These are phyloP conservation scores for Botrylloides violaceus DNA, from an alignment of 23 tunicate species.

Conservation along the genomic window DNA sequence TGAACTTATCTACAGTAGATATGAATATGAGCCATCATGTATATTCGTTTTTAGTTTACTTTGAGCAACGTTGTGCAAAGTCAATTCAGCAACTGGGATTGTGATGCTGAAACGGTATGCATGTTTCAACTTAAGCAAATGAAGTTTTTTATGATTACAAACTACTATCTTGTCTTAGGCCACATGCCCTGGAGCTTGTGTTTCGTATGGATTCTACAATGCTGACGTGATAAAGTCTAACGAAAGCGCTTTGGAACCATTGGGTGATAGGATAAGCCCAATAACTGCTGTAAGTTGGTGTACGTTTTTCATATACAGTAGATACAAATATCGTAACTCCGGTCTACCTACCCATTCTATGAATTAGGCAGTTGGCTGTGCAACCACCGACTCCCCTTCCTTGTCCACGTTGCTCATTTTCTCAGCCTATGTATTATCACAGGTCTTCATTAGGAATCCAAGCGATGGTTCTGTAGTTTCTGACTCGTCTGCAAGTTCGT, in stretches of 20 bases:
- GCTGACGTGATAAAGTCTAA: conserved; percentile 1
- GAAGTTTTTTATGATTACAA: not conserved
- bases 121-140: not conserved
- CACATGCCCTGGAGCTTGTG: conserved; percentile 15
- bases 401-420: not conserved
- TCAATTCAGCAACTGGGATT: conserved; percentile 1
- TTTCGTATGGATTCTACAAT: not conserved
- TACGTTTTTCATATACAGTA: not conserved
- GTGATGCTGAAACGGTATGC: conserved; percentile 5
- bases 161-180: not conserved
- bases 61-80: not conserved
- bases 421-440: not conserved
- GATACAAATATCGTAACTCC: too few species aligned
- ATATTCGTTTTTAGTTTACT: too few species aligned
- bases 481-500: not conserved
- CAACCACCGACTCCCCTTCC: too few species aligned
- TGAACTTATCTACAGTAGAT: too few species aligned
- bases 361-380: too few species aligned
- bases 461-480: not conserved
- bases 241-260: not conserved
- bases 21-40: too few species aligned
- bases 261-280: not conserved
- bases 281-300: conserved; percentile 1
- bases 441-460: conserved; percentile 11
- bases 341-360: too few species aligned